These are phyloP conservation scores for Coluber constrictor DNA, from an alignment of 2,797 vertebrate species.

Conservation along the genomic window DNA sequence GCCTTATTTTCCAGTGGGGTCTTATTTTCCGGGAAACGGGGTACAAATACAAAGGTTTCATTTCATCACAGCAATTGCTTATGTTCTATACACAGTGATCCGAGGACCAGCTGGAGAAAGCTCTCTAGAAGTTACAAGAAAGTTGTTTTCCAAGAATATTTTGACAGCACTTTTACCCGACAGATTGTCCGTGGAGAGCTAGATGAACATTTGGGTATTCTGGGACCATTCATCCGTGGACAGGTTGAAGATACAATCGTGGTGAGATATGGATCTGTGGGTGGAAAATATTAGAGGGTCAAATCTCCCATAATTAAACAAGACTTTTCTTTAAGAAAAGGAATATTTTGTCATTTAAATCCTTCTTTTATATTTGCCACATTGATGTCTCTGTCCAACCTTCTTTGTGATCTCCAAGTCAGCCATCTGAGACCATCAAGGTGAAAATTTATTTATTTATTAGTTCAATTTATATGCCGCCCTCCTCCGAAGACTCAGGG, in stretches of 20 bases:
- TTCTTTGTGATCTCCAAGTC: neutral
- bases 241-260: slow-evolving; percentile 88
- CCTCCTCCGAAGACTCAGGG: too few species aligned
- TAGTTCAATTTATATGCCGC: too few species aligned
- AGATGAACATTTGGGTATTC: slow-evolving; percentile 87
- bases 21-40: too few species aligned
- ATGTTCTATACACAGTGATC: slow-evolving; percentile 32
- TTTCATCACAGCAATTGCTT: neutral
- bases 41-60: neutral
- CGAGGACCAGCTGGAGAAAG: slow-evolving; percentile 31
- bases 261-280: slow-evolving; percentile 71
- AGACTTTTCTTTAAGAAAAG: neutral
- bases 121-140: slow-evolving; percentile 82
- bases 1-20: too few species aligned
- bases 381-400: neutral
- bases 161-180: slow-evolving; percentile 75
- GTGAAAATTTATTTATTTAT: neutral
- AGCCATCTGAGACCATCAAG: neutral
- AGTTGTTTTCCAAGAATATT: slow-evolving; percentile 87
- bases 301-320: too few species aligned
- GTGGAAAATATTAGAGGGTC: neutral
- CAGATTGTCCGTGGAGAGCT: slow-evolving; percentile 77
- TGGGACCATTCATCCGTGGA: slow-evolving; percentile 88
- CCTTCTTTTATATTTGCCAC: fast-evolving
- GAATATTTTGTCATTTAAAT: neutral